These are phyloP conservation scores for Suillia variegata DNA, from an alignment of 2,888 invertebrate species.

Conservation along the genomic window DNA sequence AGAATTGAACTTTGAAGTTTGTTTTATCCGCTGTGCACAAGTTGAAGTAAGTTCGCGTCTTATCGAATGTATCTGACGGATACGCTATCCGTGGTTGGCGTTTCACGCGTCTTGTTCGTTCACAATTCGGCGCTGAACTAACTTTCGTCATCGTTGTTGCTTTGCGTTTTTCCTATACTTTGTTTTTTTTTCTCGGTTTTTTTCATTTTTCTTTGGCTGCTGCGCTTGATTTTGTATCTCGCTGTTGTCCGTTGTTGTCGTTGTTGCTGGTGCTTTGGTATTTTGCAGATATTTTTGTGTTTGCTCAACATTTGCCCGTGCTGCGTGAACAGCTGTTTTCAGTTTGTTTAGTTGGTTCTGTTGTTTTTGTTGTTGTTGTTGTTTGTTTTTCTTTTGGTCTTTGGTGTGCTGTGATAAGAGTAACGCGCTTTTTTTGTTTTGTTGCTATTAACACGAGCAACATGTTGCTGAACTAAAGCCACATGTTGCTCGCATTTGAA, in stretches of 20 bases:
- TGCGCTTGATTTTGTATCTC: conserved; percentile 21
- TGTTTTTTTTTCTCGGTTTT: conserved; percentile 25
- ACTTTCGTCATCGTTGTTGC: conserved; percentile 34
- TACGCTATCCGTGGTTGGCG: not conserved
- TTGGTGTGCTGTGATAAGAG: too few species aligned
- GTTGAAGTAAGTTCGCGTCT: too few species aligned
- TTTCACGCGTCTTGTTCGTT: conserved; percentile 41
- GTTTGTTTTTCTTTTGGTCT: too few species aligned
- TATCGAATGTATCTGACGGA: too few species aligned
- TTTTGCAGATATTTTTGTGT: not conserved
- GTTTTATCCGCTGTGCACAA: not conserved
- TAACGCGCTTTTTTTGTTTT: too few species aligned
- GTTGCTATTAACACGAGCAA: not conserved
- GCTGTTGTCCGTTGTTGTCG: not conserved
- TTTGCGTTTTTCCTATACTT: conserved; percentile 49
- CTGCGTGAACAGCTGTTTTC: not conserved
- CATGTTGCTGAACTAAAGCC: not conserved
- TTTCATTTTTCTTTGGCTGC: conserved; percentile 26
- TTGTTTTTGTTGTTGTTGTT: too few species aligned
- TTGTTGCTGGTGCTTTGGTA: conserved; percentile 12
- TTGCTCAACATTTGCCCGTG: not conserved
- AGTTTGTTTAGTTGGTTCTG: not conserved
- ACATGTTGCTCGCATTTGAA: not conserved
- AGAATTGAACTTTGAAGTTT: not conserved
- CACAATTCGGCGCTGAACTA: conserved; percentile 50